Evolutionary conservation across 2,888 invertebrate species (phyloP).

Genomic region (Formica aserva): DNA sequence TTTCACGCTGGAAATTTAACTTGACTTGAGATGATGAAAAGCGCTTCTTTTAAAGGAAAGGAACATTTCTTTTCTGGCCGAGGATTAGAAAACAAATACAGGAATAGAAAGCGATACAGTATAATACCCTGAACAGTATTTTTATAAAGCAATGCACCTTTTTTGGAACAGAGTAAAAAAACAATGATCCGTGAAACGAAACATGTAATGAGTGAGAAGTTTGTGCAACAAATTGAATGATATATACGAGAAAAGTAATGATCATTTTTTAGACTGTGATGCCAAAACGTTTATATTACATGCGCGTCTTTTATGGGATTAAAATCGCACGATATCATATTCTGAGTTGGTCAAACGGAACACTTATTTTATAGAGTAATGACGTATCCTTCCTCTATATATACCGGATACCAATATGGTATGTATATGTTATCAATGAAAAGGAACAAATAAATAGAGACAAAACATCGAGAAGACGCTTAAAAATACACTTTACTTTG

Average conservation of each 20-base stretch:
- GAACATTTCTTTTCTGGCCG: slow-evolving; percentile 16
- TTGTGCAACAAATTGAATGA: neutral
- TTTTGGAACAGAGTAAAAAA: slow-evolving; percentile 60
- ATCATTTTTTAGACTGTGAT: slow-evolving; percentile 76
- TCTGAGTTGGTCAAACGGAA: slow-evolving; percentile 72
- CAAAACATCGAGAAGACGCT: slow-evolving; percentile 67
- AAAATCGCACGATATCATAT: slow-evolving; percentile 69
- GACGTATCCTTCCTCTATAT: slow-evolving; percentile 77
- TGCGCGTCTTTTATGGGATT: slow-evolving; percentile 70
- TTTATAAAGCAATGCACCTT: slow-evolving; percentile 73
- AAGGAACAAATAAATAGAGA: slow-evolving; percentile 73
- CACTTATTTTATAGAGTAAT: slow-evolving; percentile 79
- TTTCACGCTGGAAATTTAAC: slow-evolving; percentile 64
- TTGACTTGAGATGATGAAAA: slow-evolving; percentile 57
- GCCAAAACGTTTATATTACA: slow-evolving; percentile 76
- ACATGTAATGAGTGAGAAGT: slow-evolving; percentile 40
- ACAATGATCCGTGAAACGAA: slow-evolving; percentile 19
- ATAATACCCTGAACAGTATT: slow-evolving; percentile 73
- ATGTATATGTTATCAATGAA: slow-evolving; percentile 77
- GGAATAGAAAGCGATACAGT: slow-evolving; percentile 57
- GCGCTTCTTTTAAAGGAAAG: slow-evolving; percentile 57
- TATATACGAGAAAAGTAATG: slow-evolving; percentile 34
- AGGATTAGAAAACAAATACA: slow-evolving; percentile 53
- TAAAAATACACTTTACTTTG: slow-evolving; percentile 65
- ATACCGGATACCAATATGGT: slow-evolving; percentile 74